Evolutionary conservation across 1,140 invertebrate genomes (phyloP).

Genomic region (Temnothorax longispinosus): DNA sequence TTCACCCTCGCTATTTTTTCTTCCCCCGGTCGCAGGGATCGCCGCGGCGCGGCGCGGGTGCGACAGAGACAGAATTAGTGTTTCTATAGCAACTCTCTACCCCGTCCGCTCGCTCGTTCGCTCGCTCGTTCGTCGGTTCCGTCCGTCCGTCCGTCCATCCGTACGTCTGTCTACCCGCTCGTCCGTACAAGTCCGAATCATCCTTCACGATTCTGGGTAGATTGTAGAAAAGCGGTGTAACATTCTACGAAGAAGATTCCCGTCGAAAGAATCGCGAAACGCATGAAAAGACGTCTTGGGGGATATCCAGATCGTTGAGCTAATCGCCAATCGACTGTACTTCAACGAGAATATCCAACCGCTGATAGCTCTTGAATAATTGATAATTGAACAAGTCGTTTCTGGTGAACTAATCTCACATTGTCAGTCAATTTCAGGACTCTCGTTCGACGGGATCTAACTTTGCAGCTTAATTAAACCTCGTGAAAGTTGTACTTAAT

Average conservation of each 20-base stretch:
- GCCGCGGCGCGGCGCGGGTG: conserved; percentile 70
- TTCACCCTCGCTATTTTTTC: conserved; percentile 86
- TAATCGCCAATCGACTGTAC: neutral
- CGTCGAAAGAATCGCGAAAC: neutral
- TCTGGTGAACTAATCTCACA: neutral
- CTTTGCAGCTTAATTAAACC: neutral
- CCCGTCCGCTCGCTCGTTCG: conserved; percentile 70
- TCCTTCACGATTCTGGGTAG: conserved; percentile 55
- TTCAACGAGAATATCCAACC: neutral
- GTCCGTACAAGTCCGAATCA: conserved; percentile 67
- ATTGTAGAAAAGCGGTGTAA: conserved; percentile 17
- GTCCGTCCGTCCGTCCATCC: neutral
- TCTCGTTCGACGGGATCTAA: neutral
- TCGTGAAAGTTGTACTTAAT: neutral
- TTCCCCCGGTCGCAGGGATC: conserved; percentile 80
- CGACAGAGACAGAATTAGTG: conserved; percentile 84
- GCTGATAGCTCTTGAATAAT: neutral
- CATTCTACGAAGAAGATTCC: neutral
- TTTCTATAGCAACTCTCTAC: conserved; percentile 85
- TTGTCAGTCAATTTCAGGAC: neutral
- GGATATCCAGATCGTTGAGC: neutral
- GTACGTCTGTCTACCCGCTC: neutral
- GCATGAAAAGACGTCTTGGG: neutral
- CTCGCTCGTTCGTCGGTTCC: conserved; percentile 61
- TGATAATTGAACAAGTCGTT: neutral